Evolutionary conservation across 2,797 vertebrate species (phyloP).

Genomic region (Onychomys arenicola): DNA sequence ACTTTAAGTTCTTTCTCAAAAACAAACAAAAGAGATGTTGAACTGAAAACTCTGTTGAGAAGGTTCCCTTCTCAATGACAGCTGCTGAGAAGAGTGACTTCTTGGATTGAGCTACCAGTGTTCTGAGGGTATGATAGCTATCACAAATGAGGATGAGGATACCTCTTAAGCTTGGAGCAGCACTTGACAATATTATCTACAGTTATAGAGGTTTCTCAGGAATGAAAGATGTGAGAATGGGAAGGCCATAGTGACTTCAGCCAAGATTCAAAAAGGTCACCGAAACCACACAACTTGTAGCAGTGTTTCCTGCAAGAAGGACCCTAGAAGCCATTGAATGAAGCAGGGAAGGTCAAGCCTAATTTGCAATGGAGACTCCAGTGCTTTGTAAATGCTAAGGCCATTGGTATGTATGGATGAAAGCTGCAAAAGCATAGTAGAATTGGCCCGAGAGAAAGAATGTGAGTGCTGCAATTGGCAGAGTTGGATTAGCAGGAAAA

Average conservation of each 20-base stretch:
- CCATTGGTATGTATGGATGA: neutral
- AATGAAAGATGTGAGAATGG: neutral
- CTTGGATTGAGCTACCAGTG: neutral
- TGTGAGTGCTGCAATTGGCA: neutral
- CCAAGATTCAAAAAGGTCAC: neutral
- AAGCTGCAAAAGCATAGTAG: neutral
- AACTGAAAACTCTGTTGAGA: neutral
- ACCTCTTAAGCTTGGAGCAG: neutral
- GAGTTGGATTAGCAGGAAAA: neutral
- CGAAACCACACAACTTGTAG: neutral
- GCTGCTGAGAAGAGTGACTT: neutral
- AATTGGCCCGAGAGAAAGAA: neutral
- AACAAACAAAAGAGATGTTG: neutral
- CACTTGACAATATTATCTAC: neutral
- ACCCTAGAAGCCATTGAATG: neutral
- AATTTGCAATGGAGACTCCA: neutral
- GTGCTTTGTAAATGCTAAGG: neutral
- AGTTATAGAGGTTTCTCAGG: neutral
- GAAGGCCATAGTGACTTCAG: neutral
- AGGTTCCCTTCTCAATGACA: neutral
- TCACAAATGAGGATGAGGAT: no score
- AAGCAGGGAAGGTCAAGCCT: neutral
- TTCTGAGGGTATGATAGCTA: neutral
- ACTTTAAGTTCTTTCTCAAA: neutral
- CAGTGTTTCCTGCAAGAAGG: neutral